Base-by-base conservation (phyloP, 2,888 invertebrate genomes). In the Nomada ruficornis region DNA sequence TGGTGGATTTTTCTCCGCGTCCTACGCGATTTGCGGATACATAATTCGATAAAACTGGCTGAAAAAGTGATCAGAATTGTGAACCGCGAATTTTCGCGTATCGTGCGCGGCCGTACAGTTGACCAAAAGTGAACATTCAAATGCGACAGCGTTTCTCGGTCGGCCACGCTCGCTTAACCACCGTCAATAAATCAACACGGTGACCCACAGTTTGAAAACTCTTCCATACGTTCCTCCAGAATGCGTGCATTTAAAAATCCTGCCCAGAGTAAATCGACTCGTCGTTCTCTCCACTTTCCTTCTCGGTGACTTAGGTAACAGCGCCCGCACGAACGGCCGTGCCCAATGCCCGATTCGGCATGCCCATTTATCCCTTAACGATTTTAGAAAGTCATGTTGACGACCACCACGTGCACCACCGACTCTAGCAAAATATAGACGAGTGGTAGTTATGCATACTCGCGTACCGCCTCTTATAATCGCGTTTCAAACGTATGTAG, bases 381-480 rank as follows among this genome's bases (percentile, higher is more conserved):
- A 82, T 76, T 69, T 80, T 82, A 82, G 76, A 82, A 82, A 80
- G 82, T 76, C 63, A 54, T 54, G 67, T 68, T 64, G 29, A 50
- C 54, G 63, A 63, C n/a, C 26, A 2, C 65, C 80, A 64, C 80
- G 82, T 64, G 80, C 67, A 72, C 36, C n/a, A 36, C 5, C 23
- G 36, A 36, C 5, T n/a, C 36, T 18, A 15, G 15, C 10, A 5
- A 52, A 29, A 9, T n/a, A 52, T 18, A 20, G 18, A 50, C 20
- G n/a, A 55, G 13, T n/a, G 13, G 10, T n/a, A 7, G 52, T 3
- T 52, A 15, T 20, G 11, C 55, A 1, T 20, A 9, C 10, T 15
- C 15, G 11, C n/a, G 29, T 7, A 36, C 54, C 54, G n/a, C 20
- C 67, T 11, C 23, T 36, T 20, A 11, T 52, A 70, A 70, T 47